Conservation (phyloP, 2,888 invertebrate genomes). For the Aethes cnicana region DNA sequence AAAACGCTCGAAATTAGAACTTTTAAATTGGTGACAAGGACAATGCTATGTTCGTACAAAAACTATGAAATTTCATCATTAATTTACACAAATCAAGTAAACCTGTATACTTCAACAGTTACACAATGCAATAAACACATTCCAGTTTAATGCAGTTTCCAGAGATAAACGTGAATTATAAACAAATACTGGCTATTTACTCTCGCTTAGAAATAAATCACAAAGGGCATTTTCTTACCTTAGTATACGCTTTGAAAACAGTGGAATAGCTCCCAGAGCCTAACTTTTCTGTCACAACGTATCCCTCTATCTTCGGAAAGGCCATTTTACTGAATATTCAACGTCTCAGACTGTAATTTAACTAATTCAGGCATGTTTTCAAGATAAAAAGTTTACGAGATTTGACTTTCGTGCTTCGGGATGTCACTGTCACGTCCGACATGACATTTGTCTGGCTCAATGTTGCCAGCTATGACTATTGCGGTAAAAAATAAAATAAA, state of each 20-base stretch:
- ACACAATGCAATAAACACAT: neutral
- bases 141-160: neutral
- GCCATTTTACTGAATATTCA: conserved; percentile 57
- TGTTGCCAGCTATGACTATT: neutral
- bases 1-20: too few relatives aligned
- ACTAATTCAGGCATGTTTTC: conserved; percentile 4
- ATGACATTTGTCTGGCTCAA: neutral
- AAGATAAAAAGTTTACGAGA: conserved; percentile 6
- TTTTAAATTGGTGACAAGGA: too few relatives aligned
- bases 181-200: conserved; percentile 21
- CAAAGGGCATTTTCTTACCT: conserved; percentile 67
- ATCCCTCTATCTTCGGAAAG: conserved; percentile 85
- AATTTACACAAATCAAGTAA: neutral
- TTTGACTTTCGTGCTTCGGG: neutral
- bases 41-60: too few relatives aligned
- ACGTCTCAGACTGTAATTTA: neutral
- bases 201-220: neutral
- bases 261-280: conserved; percentile 93
- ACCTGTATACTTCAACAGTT: neutral
- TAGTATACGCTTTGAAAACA: conserved; percentile 90
- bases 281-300: conserved; percentile 87
- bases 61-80: too few relatives aligned
- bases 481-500: too few relatives aligned
- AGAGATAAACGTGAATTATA: conserved; percentile 8
- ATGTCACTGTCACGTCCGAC: neutral